Percentiles rank a stretch among this genome's conserved stretches.
Evolutionary conservation across 1,140 invertebrate species (phyloP).

Genomic region (Papilio helenus): DNA sequence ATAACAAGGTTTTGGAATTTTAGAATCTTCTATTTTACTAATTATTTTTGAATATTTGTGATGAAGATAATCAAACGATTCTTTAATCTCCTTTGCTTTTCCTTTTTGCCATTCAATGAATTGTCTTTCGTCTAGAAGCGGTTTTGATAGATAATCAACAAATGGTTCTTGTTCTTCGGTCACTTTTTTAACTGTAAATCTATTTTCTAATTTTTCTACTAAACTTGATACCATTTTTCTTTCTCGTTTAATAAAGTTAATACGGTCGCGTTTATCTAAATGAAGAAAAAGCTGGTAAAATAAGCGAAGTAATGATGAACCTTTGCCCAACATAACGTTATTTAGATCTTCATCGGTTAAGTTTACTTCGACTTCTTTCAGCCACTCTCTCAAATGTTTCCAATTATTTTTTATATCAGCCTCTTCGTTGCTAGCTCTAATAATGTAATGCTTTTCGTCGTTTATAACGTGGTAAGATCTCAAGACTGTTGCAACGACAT

Average conservation of each 20-base stretch:
- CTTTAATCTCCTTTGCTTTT: constrained; percentile 74
- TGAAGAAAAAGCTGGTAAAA: constrained; percentile 85
- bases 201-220: constrained; percentile 68
- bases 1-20: constrained; percentile 36
- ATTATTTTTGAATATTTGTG: constrained; percentile 71
- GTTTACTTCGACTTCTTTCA: constrained; percentile 79
- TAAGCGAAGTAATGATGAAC: constrained; percentile 79
- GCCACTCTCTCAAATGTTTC: constrained; percentile 79
- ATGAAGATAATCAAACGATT: constrained; percentile 68
- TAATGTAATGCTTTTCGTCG: constrained; percentile 68
- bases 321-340: constrained; percentile 81
- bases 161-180: constrained; percentile 54
- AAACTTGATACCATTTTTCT: constrained; percentile 73
- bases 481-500: constrained; percentile 66
- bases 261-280: constrained; percentile 83
- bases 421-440: constrained; percentile 69
- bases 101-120: constrained; percentile 83
- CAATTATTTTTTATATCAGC: constrained; percentile 81
- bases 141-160: constrained; percentile 72
- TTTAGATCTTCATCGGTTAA: constrained; percentile 77
- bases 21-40: constrained; percentile 58
- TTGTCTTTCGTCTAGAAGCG: constrained; percentile 75
- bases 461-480: constrained; percentile 70
- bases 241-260: constrained; percentile 82
- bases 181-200: constrained; percentile 67